Base-by-base conservation (phyloP, 2,113 vertebrate genomes). In the Ancistrus triradiatus region DNA sequence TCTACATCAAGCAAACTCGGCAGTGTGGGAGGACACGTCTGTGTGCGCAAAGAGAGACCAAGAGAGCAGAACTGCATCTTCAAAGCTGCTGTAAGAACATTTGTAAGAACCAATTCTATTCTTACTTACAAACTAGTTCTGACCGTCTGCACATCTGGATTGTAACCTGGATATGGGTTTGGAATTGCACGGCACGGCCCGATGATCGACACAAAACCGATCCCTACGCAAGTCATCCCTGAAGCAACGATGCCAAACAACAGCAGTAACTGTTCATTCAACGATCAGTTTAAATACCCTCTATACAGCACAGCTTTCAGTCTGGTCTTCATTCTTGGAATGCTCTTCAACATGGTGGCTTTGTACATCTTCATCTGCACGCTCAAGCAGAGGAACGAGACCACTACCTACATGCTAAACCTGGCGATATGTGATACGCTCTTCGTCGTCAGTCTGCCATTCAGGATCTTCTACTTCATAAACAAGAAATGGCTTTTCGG, bases 361-460 rank as follows among this genome's bases (percentile, higher is more conserved):
- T 83, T 93, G 68, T 91, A 92, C 66, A 90, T 93, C 71, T 93
- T 93, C 24, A 70, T 66, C 21, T 91, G 87, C 1, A 81, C 83
- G 0, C 77, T 93, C 19, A 91, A 91, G 80, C 72, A 90, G 37
- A 61, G 76, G 46, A 93, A 91, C 0, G 91, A 93, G 78, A 92
- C 91, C 1, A 93, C 88, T 7, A 93, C 87, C 0, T 93, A 93
- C 67, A 93, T 93, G 91, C 82, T 92, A 50, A 93, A 93, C 17
- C 80, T 93, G 35, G 87, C 84, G 6, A 83, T 90, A 69, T 93
- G 90, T 0, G 91, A 93, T 56, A 80, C 88, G 42, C 84, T 92
- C 43, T 93, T 93, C 0, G 90, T 93, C 18, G 84, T 92, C 28
- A 91, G 88, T 0, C 74, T 93, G 60, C 91, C 91, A 13, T 91